These are phyloP conservation scores for Patagioenas fasciata DNA, from an alignment of 2,113 vertebrate species.

Conservation along the genomic window DNA sequence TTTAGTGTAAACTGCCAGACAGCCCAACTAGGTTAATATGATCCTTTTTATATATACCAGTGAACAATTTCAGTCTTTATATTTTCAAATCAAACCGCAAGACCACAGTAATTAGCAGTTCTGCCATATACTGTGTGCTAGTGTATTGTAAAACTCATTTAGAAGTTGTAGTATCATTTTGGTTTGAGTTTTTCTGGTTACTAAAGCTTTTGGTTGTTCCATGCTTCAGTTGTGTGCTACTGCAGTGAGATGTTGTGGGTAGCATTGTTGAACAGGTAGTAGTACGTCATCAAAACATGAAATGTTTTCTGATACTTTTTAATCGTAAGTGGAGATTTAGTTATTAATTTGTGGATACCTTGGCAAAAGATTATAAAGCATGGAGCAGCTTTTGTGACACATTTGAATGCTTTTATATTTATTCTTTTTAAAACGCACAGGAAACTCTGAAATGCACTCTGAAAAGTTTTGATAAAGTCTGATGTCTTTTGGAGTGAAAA, in stretches of 20 bases:
- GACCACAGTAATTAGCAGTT: neutral
- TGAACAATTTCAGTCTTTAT: neutral
- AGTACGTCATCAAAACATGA: neutral
- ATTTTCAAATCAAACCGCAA: slow-evolving; percentile 1
- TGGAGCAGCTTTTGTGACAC: neutral
- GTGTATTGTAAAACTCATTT: neutral
- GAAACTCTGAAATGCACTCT: neutral
- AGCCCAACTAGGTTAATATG: neutral
- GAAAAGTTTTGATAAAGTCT: neutral
- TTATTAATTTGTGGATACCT: neutral
- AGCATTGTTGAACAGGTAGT: neutral
- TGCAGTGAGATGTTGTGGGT: neutral
- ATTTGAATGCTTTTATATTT: neutral
- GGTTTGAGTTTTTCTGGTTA: neutral
- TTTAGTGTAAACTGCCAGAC: neutral
- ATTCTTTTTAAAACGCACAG: neutral
- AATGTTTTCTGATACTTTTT: neutral
- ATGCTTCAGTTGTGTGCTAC: neutral
- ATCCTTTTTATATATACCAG: neutral
- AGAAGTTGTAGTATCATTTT: neutral
- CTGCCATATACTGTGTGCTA: neutral
- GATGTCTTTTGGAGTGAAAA: neutral
- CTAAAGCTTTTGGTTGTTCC: neutral
- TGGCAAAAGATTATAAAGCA: neutral
- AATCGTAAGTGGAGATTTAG: neutral